Percentiles rank a stretch among this genome's conserved stretches.
Conservation (phyloP, 2,797 vertebrate species). For the Sebastes steindachneri region DNA sequence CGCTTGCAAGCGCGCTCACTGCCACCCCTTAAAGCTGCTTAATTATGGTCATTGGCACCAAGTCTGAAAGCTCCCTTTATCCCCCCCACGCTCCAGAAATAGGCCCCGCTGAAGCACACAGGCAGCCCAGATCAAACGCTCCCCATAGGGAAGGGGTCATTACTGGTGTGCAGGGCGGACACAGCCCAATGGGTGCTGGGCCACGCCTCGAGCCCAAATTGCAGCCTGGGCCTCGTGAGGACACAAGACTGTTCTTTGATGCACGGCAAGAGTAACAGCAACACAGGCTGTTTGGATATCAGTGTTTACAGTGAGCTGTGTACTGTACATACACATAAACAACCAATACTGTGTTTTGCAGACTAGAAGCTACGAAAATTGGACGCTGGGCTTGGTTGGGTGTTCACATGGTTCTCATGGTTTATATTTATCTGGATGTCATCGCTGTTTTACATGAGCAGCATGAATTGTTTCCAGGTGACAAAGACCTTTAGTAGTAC, state of each 20-base stretch:
- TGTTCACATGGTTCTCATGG: slow-evolving; percentile 46
- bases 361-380: slow-evolving; percentile 37
- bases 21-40: slow-evolving; percentile 85
- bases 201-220: slow-evolving; percentile 83
- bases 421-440: slow-evolving; percentile 53
- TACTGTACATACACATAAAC: slow-evolving; percentile 68
- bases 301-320: slow-evolving; percentile 68
- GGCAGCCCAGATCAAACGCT: slow-evolving; percentile 87
- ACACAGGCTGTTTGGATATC: slow-evolving; percentile 70
- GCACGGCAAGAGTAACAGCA: slow-evolving; percentile 67
- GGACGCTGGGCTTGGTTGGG: slow-evolving; percentile 30
- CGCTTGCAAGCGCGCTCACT: slow-evolving; percentile 72
- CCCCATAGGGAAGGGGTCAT: slow-evolving; percentile 85
- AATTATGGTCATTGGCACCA: slow-evolving; percentile 86
- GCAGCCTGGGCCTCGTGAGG: slow-evolving; percentile 75
- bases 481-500: not conserved
- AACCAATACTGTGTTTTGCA: slow-evolving; percentile 50
- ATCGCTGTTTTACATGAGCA: slow-evolving; percentile 29
- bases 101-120: slow-evolving; percentile 79
- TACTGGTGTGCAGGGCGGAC: slow-evolving; percentile 82
- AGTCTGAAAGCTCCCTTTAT: slow-evolving; percentile 86
- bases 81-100: slow-evolving; percentile 85
- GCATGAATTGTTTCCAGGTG: slow-evolving; percentile 13
- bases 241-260: slow-evolving; percentile 83
- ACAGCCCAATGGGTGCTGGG: slow-evolving; percentile 79